Evolutionary conservation across 92 coral and sea anemone species (phyloP).

Genomic region (Scolanthus callimorphus): DNA sequence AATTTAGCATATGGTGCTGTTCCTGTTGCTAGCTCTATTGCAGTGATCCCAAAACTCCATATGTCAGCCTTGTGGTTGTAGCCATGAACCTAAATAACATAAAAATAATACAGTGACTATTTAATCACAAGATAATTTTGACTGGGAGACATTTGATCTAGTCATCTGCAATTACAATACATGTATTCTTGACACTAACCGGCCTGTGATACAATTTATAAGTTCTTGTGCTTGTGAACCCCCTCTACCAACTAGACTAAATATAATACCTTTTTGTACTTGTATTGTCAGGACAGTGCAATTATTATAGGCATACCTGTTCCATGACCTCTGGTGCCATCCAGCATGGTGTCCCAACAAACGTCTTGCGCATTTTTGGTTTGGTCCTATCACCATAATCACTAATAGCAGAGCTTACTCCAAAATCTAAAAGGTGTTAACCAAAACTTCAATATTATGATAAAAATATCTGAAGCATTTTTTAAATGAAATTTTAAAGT

Average conservation of each 20-base stretch:
- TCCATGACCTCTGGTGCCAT: slow-evolving; percentile 99
- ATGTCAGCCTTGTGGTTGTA: slow-evolving; percentile 97
- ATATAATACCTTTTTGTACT: too few species aligned
- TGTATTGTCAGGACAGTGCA: too few species aligned
- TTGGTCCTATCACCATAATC: slow-evolving; percentile 94
- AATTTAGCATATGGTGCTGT: slow-evolving; percentile 95
- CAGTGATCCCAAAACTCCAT: slow-evolving; percentile 99
- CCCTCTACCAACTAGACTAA: background rate
- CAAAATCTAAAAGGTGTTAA: slow-evolving; percentile 87
- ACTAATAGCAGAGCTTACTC: slow-evolving; percentile 95
- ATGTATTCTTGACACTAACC: too few species aligned
- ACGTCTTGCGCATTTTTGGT: slow-evolving; percentile 90
- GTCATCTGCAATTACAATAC: too few species aligned
- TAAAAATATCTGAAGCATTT: too few species aligned
- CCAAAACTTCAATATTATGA: too few species aligned
- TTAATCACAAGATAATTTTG: too few species aligned
- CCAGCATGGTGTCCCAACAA: slow-evolving; percentile 99
- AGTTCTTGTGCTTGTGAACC: background rate
- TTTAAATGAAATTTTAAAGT: too few species aligned
- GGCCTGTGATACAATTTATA: background rate
- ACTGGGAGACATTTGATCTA: too few species aligned
- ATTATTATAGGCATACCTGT: slow-evolving; percentile 44
- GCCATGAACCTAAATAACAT: slow-evolving; percentile 59
- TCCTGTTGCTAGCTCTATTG: slow-evolving; percentile 97
- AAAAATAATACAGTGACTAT: background rate